Percentiles rank a stretch among this genome's conserved stretches.
Evolutionary conservation across 1,140 invertebrate genomes (phyloP).

Genomic region (Stegodyphus mimosarum): DNA sequence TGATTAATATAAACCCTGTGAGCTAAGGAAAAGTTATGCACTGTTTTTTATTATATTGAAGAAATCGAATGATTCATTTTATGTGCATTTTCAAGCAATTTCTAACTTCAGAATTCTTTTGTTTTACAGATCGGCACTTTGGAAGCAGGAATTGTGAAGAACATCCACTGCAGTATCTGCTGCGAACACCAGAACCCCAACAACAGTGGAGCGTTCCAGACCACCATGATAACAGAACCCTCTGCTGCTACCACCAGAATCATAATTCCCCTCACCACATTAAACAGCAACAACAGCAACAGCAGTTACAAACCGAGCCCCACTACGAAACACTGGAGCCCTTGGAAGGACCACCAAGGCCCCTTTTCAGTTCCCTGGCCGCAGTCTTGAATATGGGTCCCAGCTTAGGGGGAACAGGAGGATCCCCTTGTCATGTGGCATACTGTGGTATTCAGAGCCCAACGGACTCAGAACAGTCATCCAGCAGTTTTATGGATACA

Average conservation of each 20-base stretch:
- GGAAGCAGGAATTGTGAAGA: constrained; percentile 59
- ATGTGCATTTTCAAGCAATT: too few species aligned
- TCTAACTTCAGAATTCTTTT: too few species aligned
- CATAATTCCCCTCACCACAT: constrained; percentile 38
- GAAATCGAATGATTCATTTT: neutral
- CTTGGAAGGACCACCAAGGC: constrained; percentile 46
- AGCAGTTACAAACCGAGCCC: constrained; percentile 29
- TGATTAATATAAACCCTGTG: neutral
- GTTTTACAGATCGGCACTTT: constrained; percentile 43
- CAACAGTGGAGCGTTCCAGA: constrained; percentile 25
- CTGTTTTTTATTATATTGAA: neutral
- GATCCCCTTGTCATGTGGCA: constrained; percentile 40
- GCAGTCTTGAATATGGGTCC: constrained; percentile 35
- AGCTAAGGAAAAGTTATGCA: too few species aligned
- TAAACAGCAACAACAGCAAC: constrained; percentile 43
- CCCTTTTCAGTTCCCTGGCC: constrained; percentile 53
- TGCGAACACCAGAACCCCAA: constrained; percentile 40
- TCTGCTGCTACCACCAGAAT: constrained; percentile 54
- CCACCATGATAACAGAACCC: constrained; percentile 23
- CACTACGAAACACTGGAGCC: constrained; percentile 59
- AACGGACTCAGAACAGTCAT: constrained; percentile 51
- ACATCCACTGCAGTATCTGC: constrained; percentile 57
- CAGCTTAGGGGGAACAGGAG: neutral
- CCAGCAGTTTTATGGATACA: constrained; percentile 53
- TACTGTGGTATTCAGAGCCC: constrained; percentile 59